Base-by-base conservation (phyloP, 2,888 invertebrate genomes). In the Anaspis maculata region DNA sequence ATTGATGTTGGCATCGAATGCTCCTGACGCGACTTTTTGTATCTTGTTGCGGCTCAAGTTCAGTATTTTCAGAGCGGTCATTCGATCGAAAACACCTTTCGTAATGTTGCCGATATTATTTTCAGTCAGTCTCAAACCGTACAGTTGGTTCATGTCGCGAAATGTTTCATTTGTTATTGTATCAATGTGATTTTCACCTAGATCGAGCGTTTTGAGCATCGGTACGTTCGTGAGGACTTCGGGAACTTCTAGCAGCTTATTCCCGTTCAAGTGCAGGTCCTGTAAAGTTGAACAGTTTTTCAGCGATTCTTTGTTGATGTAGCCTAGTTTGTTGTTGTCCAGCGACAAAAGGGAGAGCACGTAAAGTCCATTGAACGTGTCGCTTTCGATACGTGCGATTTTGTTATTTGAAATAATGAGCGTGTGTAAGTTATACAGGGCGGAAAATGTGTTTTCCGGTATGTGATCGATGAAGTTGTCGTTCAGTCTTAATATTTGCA, bases 21-120 rank as follows among this genome's bases (percentile, higher is more conserved):
- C 74, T 30, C 84, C 83, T 3, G 80, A 72, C 61, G 85, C 81
- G 28, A 88, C 79, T 62, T 74, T 75, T 54, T 81, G 79, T 49
- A 89, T 83, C 62, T 83, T 80, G 66, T 90, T 90, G 56, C 83
- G 72, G 13, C 88, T 85, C 45, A 91, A 68, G 63, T 89, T 88
- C 41, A 91, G 70, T 47, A 85, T 84, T 68, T 84, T 84, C 28
- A 91, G 66, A 13, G 83, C 77, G 13, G 76, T 73, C 74, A 88
- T 78, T 64, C 79, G 79, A 55, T 79, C 79, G 58, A 88, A 85
- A 30, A 82, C 81, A 23, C 83, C 86, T 70, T 78, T 85, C 35
- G 78, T 79, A 35, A 83, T 80, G 61, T 80, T 83, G 34, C 79
- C 79, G 51, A 83, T 85, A 61, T 82, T 80, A 63, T 92, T 92